Conservation (phyloP, 92 coral and sea anemone species). For the Phenganax stokvisi region DNA sequence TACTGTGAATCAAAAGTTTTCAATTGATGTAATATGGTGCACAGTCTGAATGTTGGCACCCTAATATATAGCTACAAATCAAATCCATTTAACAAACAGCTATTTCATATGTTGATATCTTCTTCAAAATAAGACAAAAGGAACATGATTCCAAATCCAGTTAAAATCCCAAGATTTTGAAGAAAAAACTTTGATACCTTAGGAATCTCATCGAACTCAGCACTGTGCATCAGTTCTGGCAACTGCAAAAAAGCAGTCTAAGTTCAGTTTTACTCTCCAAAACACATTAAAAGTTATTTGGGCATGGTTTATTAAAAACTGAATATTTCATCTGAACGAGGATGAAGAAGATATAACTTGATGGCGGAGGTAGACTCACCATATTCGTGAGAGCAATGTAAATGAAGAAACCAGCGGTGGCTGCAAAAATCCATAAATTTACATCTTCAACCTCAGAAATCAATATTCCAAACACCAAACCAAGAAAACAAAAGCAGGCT, state of each 20-base stretch:
- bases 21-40: too few relatives aligned
- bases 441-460: slow-evolving; percentile 60
- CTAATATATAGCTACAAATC: too few relatives aligned
- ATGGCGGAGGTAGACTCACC: slow-evolving; percentile 52
- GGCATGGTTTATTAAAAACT: too few relatives aligned
- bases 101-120: slow-evolving; percentile 27
- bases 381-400: slow-evolving; percentile 88
- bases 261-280: not conserved
- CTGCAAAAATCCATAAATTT: slow-evolving; percentile 82
- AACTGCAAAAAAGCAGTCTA: slow-evolving; percentile 45
- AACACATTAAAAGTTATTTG: too few relatives aligned
- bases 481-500: slow-evolving; percentile 80
- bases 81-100: too few relatives aligned
- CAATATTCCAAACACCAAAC: slow-evolving; percentile 64
- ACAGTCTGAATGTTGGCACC: too few relatives aligned
- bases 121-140: slow-evolving; percentile 73
- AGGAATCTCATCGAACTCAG: slow-evolving; percentile 59
- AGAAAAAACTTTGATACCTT: slow-evolving; percentile 55
- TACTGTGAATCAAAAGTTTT: too few relatives aligned
- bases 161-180: slow-evolving; percentile 66
- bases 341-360: too few relatives aligned
- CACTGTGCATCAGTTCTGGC: slow-evolving; percentile 90
- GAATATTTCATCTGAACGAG: too few relatives aligned
- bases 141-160: slow-evolving; percentile 73
- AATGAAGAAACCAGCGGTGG: slow-evolving; percentile 83